Conservation (phyloP, 2,888 invertebrate species). For the Callyntrura sp. region DNA sequence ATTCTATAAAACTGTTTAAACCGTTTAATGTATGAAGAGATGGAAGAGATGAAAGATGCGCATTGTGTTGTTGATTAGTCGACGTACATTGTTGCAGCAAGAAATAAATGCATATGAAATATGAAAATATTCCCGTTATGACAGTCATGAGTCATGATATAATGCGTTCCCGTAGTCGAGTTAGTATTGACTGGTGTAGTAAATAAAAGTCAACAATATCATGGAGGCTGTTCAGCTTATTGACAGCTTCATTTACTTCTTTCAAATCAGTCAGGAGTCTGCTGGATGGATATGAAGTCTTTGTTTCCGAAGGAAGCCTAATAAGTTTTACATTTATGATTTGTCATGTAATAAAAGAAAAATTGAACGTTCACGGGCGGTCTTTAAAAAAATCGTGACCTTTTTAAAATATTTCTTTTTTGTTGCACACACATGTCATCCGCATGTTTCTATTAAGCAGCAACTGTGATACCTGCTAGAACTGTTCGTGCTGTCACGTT, state of each 20-base stretch:
- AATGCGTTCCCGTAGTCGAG: not conserved
- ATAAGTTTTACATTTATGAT: not conserved
- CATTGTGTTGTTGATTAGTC: no score
- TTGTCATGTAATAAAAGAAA: constrained; percentile 25
- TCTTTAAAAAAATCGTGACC: constrained; percentile 72
- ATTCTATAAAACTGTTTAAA: no score
- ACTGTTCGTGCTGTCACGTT: not conserved
- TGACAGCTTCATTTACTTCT: constrained; percentile 35
- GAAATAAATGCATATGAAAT: no score
- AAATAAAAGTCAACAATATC: not conserved
- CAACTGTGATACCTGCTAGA: not conserved
- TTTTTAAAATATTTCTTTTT: constrained; percentile 46
- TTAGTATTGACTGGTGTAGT: not conserved
- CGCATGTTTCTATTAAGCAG: not conserved
- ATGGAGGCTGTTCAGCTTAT: not conserved
- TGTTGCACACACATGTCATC: not conserved
- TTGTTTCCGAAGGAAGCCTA: not conserved
- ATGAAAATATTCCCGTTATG: no score
- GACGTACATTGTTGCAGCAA: no score
- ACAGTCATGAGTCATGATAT: no score
- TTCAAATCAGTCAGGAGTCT: constrained; percentile 20
- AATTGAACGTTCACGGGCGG: constrained; percentile 69
- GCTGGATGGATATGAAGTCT: no score
- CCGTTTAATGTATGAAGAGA: no score
- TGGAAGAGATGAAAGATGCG: no score